Conservation (phyloP, 2,888 invertebrate species). For the Stratiomys singularior region DNA sequence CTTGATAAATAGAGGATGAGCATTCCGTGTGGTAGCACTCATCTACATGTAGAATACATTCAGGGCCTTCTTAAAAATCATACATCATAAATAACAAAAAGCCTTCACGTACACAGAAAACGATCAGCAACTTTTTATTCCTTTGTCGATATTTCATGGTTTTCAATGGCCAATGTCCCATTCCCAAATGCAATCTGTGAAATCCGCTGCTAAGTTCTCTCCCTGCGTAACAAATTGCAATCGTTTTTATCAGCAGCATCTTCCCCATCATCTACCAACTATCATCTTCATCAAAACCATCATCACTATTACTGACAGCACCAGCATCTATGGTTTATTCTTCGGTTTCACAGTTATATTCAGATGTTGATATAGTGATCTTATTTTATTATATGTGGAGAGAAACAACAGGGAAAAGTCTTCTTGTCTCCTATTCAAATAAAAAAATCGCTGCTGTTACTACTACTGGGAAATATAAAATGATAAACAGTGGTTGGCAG, state of each 20-base stretch:
- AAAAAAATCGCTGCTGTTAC: slow-evolving; percentile 11
- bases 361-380: slow-evolving; percentile 7
- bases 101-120: background rate
- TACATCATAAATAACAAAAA: background rate
- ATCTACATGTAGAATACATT: too few species aligned
- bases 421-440: slow-evolving; percentile 13
- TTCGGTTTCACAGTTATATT: background rate
- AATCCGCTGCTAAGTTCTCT: background rate
- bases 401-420: slow-evolving; percentile 23
- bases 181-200: slow-evolving; percentile 13
- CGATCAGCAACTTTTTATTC: background rate
- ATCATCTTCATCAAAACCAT: background rate
- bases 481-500: too few species aligned
- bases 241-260: background rate
- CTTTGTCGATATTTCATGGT: background rate
- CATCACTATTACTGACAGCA: background rate
- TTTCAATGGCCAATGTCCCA: background rate
- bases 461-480: background rate
- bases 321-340: slow-evolving; percentile 29
- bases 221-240: background rate
- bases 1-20: too few species aligned
- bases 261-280: background rate
- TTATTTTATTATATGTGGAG: slow-evolving; percentile 2
- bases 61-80: too few species aligned
- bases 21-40: too few species aligned